These are phyloP conservation scores for Balanococcus diminutus DNA, from an alignment of 2,888 invertebrate genomes.

Conservation along the genomic window DNA sequence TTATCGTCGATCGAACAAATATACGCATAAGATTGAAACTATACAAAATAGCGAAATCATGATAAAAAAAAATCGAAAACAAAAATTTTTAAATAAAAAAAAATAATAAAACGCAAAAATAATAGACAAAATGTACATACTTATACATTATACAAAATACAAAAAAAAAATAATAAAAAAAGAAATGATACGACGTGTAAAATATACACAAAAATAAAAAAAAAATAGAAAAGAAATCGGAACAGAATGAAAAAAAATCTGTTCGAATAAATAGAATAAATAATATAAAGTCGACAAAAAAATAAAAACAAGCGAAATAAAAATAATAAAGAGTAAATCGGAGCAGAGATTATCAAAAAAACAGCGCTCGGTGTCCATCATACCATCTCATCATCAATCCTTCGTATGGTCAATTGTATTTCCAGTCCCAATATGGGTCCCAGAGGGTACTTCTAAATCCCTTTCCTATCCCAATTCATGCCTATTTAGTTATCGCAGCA, in stretches of 20 bases:
- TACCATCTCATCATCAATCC: not conserved
- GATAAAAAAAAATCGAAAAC: slow-evolving; percentile 58
- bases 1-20: not conserved
- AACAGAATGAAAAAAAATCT: not conserved
- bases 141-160: slow-evolving; percentile 4
- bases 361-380: not conserved
- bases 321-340: not conserved
- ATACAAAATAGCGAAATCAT: slow-evolving; percentile 21
- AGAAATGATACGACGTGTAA: slow-evolving; percentile 1
- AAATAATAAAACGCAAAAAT: slow-evolving; percentile 21
- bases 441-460: not conserved
- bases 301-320: slow-evolving; percentile 14
- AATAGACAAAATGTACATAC: not conserved
- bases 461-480: not conserved
- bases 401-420: too few relatives aligned
- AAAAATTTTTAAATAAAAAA: slow-evolving; percentile 54
- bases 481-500: not conserved
- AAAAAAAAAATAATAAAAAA: not conserved
- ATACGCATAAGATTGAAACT: not conserved
- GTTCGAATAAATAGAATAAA: not conserved
- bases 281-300: not conserved
- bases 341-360: not conserved
- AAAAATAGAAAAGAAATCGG: not conserved
- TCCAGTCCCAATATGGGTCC: not conserved
- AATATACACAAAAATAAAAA: slow-evolving; percentile 18